Evolutionary conservation across 2,888 invertebrate species (phyloP).

Genomic region (Acleris sparsana): DNA sequence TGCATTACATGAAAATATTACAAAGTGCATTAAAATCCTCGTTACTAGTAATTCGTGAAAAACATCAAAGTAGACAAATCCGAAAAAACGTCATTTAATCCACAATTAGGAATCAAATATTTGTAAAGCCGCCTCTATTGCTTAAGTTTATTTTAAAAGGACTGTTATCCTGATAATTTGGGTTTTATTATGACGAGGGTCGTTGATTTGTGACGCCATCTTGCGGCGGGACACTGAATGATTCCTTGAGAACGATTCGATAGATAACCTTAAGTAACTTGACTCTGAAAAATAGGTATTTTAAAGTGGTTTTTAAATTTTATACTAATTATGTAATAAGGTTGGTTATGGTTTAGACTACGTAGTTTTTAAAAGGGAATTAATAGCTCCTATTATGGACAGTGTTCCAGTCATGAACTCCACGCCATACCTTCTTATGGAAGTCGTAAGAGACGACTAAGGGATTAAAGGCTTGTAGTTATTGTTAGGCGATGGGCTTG

Average conservation of each 20-base stretch:
- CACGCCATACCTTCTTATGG: too few relatives aligned
- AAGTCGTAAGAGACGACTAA: too few relatives aligned
- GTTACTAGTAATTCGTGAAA: too few relatives aligned
- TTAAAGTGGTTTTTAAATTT: neutral
- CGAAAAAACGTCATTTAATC: neutral
- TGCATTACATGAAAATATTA: too few relatives aligned
- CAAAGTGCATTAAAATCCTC: too few relatives aligned
- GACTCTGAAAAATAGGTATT: slow-evolving; percentile 18
- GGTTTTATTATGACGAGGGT: slow-evolving; percentile 70
- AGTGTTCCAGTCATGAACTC: too few relatives aligned
- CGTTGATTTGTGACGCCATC: slow-evolving; percentile 54
- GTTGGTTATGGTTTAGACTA: neutral
- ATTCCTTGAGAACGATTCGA: slow-evolving; percentile 40
- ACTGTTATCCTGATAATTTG: slow-evolving; percentile 44
- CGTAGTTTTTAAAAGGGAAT: neutral
- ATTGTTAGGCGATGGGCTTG: too few relatives aligned
- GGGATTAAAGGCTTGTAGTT: too few relatives aligned
- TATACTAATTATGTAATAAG: slow-evolving; percentile 2
- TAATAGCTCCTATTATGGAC: too few relatives aligned
- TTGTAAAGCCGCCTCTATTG: slow-evolving; percentile 7
- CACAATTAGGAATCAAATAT: neutral
- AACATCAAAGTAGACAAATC: neutral
- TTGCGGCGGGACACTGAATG: slow-evolving; percentile 45
- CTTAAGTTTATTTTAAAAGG: slow-evolving; percentile 28
- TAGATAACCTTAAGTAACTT: slow-evolving; percentile 32